Evolutionary conservation across 2,113 vertebrate genomes (phyloP).

Genomic region (Tyto alba): DNA sequence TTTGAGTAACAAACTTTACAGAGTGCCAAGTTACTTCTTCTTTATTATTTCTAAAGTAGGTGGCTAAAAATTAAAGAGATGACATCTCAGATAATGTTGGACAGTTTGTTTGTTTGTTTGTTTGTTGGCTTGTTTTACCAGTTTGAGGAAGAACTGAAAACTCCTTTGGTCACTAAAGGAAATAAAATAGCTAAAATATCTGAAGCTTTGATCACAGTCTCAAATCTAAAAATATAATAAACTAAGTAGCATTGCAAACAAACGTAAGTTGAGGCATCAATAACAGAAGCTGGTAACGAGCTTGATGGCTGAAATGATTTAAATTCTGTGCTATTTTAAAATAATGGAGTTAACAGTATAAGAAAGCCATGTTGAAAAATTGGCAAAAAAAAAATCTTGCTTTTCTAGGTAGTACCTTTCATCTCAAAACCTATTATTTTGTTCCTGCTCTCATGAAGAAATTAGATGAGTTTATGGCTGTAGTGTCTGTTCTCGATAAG

Average conservation of each 20-base stretch:
- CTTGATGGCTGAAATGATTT: not conserved
- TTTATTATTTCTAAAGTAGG: not conserved
- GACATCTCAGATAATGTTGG: not conserved
- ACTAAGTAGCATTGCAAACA: not conserved
- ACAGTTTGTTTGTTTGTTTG: not conserved
- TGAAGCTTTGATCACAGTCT: conserved; percentile 10
- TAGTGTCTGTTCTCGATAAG: not conserved
- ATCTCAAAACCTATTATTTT: not conserved
- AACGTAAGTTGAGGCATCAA: not conserved
- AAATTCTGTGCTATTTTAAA: not conserved
- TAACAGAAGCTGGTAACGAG: not conserved
- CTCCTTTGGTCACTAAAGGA: not conserved
- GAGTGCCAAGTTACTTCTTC: not conserved
- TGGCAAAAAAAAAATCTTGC: not conserved
- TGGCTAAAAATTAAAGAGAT: not conserved
- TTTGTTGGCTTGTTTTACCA: not conserved
- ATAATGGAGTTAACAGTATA: not conserved
- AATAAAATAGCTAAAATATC: not conserved
- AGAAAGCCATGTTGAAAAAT: not conserved
- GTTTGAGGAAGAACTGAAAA: not conserved
- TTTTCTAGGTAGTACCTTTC: not conserved
- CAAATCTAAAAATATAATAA: not conserved
- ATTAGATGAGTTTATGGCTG: not conserved
- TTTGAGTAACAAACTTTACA: not conserved
- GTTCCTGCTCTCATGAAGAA: not conserved